Evolutionary conservation across 2,797 vertebrate species (phyloP).

Genomic region (Arremon brunneinucha): DNA sequence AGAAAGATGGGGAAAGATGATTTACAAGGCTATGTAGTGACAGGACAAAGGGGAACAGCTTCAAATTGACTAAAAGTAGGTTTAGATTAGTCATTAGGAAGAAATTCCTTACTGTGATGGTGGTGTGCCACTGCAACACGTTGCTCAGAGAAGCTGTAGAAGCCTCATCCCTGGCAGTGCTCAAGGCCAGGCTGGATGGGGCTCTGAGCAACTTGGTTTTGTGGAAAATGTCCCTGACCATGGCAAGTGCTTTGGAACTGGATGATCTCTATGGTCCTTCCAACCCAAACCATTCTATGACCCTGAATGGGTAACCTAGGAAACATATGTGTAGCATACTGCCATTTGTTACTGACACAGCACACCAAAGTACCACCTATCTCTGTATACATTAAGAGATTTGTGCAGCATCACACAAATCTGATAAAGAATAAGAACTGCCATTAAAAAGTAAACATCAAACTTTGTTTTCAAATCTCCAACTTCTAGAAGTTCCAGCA

Average conservation of each 20-base stretch:
- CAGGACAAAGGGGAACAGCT: not conserved
- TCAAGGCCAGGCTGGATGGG: not conserved
- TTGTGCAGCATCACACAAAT: not conserved
- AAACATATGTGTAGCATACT: not conserved
- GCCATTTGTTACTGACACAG: not conserved
- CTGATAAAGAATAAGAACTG: not conserved
- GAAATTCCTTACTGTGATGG: not conserved
- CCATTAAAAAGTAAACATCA: not conserved
- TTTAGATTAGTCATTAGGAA: not conserved
- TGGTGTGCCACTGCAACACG: not conserved
- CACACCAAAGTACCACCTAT: not conserved
- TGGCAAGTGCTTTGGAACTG: rapidly evolving
- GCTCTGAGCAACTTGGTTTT: not conserved
- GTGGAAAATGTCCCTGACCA: not conserved
- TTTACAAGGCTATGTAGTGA: not conserved
- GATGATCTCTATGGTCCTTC: not conserved
- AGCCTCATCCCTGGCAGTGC: not conserved
- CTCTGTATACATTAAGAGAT: not conserved
- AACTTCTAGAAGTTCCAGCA: not conserved
- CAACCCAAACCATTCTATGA: not conserved
- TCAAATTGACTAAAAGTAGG: not conserved
- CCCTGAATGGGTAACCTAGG: not conserved
- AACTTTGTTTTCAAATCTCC: not conserved
- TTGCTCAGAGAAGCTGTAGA: not conserved
- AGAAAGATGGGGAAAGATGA: not conserved